Evolutionary conservation across 2,113 vertebrate genomes (phyloP), one percentile per base, ranked within the genome.

Genomic region (Enhydra lutris): DNA sequence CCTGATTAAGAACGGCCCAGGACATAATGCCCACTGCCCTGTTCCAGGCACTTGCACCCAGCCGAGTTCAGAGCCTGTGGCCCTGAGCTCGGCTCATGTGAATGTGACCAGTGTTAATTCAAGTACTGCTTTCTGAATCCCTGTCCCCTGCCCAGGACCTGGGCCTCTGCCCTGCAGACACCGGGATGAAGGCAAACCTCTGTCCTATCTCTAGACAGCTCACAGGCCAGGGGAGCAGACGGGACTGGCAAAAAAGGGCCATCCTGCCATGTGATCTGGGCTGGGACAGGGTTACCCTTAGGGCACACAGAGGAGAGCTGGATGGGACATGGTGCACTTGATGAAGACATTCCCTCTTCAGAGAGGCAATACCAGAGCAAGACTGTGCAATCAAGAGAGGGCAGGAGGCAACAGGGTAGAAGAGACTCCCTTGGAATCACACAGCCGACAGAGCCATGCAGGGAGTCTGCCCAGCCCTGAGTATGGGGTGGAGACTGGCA

Each of bases 391-490:
- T 21, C 26, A 34, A 23, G 71, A 73, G 88, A 47, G 65, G 80
- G 0, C 3, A 42, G 31, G 47, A 21, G 21, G 4, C n/a, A 31
- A 20, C 26, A 23, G 76, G 8, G 26, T 3, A 24, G 36, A 42
- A 11, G 21, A 71, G 83, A n/a, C 55, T 11, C 18, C 14, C 61
- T 26, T 29, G 31, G 29, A n/a, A 9, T 9, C 21, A 7, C 9
- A 0, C 18, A 1, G 20, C 39, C 29, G 0, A 8, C 47, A 23
- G 50, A 52, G 9, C 7, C 1, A 14, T 0, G 7, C 78, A 23
- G 45, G 80, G 45, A 42, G 14, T 26, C 12, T 34, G n/a, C 18
- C 23, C 42, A 13, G 29, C 24, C 3, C 20, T 8, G 50, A 2
- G 17, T 1, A 4, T 42, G 59, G 42, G 42, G 36, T 5, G n/a